Evolutionary conservation across 2,888 invertebrate species (phyloP), one percentile per base, ranked within the genome.

Genomic region (Caradrina clavipalpis): DNA sequence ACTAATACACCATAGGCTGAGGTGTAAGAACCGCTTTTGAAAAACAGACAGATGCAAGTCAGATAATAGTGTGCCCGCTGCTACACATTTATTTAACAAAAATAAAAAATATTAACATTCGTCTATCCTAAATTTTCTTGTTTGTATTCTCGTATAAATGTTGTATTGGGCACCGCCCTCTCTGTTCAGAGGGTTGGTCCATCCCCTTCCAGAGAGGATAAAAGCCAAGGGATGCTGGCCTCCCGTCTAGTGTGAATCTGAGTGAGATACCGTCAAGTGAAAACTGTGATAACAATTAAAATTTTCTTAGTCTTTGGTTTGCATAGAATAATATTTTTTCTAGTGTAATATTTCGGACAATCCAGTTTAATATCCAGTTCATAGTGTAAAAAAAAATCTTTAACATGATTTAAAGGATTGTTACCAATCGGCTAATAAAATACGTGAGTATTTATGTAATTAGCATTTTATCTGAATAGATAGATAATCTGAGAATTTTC

Each of bases 191-290:
- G 90, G 90, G 87, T 76, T 83, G 88, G 87, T 83, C 89, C 94
- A 89, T 86, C 92, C 93, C 93, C 87, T 85, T 86, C 76, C 80
- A 73, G 82, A 84, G 83, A 82, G 78, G 82, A 88, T 93, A 93
- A 90, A 94, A 72, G 92, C 83, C 84, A 88, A 92, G 95, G 92
- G 94, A 94, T 92, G 93, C 93, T 94, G 92, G 58, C 76, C 76
- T 87, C 85, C 80, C 73, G 71, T 84, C 83, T 88, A 93, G 89
- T 91, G 64, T 73, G 80, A 73, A 73, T 64, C 73, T 42, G 58
- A 66, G 51, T 64, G 74, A 69, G 64, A 61, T 69, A 60, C 58
- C 15, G 74, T 72, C 66, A 19, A 67, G 70, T 69, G 65, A 62
- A 57, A 63, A 22, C 22, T 26, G 51, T 7, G 1, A 26, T 35